Base-by-base conservation (phyloP, 2,797 vertebrate genomes). In the Ctenopoma kingsleyae region DNA sequence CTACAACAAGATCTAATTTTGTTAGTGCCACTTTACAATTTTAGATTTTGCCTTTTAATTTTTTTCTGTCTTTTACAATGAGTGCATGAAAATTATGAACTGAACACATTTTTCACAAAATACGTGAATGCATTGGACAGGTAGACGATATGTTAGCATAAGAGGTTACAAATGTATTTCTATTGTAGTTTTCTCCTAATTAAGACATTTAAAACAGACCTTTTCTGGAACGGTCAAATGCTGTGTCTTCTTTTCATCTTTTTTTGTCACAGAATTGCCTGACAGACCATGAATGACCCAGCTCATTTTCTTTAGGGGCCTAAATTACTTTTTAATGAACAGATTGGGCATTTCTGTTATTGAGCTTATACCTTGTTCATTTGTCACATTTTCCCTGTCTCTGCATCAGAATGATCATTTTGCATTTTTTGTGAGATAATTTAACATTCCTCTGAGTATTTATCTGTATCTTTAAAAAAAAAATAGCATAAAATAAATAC, bases 261-360 rank as follows among this genome's bases (percentile, higher is more conserved):
- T 69, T 69, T 80, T 78, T 75, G 55, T 62, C 40, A 51, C 41
- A 47, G 64, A 81, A 74, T 78, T 66, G 58, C 58, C 19, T 64
- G 48, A 56, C 47, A 71, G 78, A 79, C 74, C 76, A 60, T 81
- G 61, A 74, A 80, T 77, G 59, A 75, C 71, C 53, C 52, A 56
- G 65, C 70, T 79, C 54, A 66, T 82, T 84, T 82, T 61, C 69
- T 71, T 74, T 71, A 40, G 16, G 20, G 25, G 25, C 64, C 47
- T 67, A 81, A 83, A 83, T 80, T 25, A 83, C 60, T 36, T 80
- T 78, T 78, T 85, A 89, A 84, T 87, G 75, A 88, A 84, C 56
- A 78, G 44, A 80, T 56, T 75, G 57, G 61, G 64, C 49, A 67
- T 78, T 77, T 83, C 65, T 35, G 17, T 72, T 64, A 80, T 40